phyloP scores from a whole-genome alignment of 2,888 invertebrate genomes.

The Tinea pellionella region DNA sequence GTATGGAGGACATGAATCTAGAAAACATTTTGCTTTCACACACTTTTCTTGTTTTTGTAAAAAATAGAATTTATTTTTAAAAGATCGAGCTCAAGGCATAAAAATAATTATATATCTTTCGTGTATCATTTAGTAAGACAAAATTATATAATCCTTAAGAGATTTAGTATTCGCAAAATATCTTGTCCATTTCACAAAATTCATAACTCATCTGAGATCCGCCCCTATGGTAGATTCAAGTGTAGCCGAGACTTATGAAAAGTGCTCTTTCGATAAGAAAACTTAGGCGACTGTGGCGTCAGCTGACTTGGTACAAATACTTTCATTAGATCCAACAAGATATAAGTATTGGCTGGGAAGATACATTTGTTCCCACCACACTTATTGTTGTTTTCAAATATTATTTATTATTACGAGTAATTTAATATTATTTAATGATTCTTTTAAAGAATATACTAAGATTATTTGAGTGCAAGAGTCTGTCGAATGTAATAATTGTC shows the following conservation, averaged over 20 bases:
- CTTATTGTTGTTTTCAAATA: not conserved
- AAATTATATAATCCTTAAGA: too few relatives aligned
- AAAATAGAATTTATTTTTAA: too few relatives aligned
- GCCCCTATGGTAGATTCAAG: constrained; percentile 29
- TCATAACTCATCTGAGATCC: not conserved
- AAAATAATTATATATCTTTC: too few relatives aligned
- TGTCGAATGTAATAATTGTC: too few relatives aligned
- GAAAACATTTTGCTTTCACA: not conserved
- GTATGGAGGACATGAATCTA: constrained; percentile 20
- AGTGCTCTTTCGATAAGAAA: constrained; percentile 52
- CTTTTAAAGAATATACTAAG: too few relatives aligned
- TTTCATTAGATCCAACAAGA: constrained; percentile 34
- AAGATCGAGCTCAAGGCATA: too few relatives aligned
- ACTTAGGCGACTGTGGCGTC: constrained; percentile 39
- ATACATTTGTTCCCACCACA: not conserved
- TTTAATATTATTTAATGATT: too few relatives aligned
- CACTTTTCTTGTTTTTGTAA: too few relatives aligned
- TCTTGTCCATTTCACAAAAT: not conserved
- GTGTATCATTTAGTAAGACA: not conserved
- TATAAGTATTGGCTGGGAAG: constrained; percentile 18
- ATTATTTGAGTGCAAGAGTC: too few relatives aligned
- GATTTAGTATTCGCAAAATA: too few relatives aligned
- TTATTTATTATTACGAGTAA: too few relatives aligned
- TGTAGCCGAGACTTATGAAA: constrained; percentile 43
- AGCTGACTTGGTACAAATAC: constrained; percentile 34